Evolutionary conservation across 2,888 invertebrate species (phyloP), one percentile per base, ranked within the genome.

Genomic region (Pseudococcus viburni): DNA sequence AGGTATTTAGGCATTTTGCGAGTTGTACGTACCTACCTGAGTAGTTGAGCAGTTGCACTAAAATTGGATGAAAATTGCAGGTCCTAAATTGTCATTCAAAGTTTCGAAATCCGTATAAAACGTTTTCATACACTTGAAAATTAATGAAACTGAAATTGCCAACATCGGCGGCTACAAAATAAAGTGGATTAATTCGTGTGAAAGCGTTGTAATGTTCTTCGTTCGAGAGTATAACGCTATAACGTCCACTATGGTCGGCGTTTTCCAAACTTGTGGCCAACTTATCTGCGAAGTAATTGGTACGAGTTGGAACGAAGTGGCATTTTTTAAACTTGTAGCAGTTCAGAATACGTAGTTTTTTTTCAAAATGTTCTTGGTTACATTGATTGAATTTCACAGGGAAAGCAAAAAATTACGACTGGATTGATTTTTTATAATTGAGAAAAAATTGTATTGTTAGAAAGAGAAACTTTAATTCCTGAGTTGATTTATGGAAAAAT

Each of bases 101-200:
- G 42, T 80, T 80, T 22, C n/a, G 80, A 42, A 80, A 80, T 80
- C n/a, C 19, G 39, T 33, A n/a, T 33, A 73, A 80, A 42, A 42
- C 42, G 42, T 80, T 80, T 42, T 42, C 42, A 42, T 80, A 80
- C 80, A 80, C 80, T 80, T 42, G 80, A 80, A 80, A 80, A 80
- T 80, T 42, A 80, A 80, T 80, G 80, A 80, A 80, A 80, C 80
- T 80, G 42, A 80, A 80, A 80, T 80, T 80, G 80, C 80, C 80
- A 80, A 80, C 80, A 80, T 80, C 80, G 80, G 80, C 80, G 80
- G 80, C 42, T 42, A 42, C 42, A n/a, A 80, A 80, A 80, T 80
- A 80, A 80, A 80, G 80, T 80, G 80, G 80, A 80, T 80, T 80
- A 80, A 80, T 80, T 80, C 42, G 80, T 42, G 80, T 80, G 80